Evolutionary conservation across 2,888 invertebrate genomes (phyloP).

Genomic region (Cephus spinipes): DNA sequence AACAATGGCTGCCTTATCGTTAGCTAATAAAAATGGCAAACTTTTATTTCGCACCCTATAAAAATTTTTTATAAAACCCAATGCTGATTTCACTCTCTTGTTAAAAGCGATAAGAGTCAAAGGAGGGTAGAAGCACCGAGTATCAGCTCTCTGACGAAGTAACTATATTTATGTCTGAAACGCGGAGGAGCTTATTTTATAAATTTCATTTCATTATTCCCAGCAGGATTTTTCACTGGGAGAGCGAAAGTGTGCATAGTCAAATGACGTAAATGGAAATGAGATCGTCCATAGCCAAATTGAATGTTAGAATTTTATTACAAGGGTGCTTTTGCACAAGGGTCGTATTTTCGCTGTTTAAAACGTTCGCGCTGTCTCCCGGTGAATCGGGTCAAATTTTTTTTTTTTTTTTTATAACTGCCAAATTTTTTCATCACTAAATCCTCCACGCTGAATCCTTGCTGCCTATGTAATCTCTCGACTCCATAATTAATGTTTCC

Average conservation of each 20-base stretch:
- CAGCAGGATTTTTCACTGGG: not conserved
- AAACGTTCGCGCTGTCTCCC: not conserved
- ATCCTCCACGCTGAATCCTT: constrained; percentile 5
- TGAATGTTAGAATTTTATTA: constrained; percentile 32
- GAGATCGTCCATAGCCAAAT: constrained; percentile 32
- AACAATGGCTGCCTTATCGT: too few relatives aligned
- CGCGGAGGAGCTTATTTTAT: not conserved
- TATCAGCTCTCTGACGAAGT: too few relatives aligned
- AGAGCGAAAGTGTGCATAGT: not conserved
- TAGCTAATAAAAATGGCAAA: too few relatives aligned
- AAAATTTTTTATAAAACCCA: too few relatives aligned
- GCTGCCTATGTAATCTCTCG: not conserved
- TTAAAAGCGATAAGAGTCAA: too few relatives aligned
- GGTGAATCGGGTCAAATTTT: constrained; percentile 10
- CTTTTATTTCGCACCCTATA: too few relatives aligned
- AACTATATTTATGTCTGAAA: too few relatives aligned
- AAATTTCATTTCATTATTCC: not conserved
- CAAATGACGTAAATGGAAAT: constrained; percentile 30
- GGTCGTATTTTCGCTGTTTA: not conserved
- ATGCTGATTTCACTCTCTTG: too few relatives aligned
- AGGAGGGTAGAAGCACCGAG: too few relatives aligned
- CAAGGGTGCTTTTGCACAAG: not conserved
- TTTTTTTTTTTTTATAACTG: constrained; percentile 11
- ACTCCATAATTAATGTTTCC: constrained; percentile 18
- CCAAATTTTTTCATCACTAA: constrained; percentile 8